Base-by-base conservation (phyloP, 2,797 vertebrate genomes). In the Eptatretus atami region DNA sequence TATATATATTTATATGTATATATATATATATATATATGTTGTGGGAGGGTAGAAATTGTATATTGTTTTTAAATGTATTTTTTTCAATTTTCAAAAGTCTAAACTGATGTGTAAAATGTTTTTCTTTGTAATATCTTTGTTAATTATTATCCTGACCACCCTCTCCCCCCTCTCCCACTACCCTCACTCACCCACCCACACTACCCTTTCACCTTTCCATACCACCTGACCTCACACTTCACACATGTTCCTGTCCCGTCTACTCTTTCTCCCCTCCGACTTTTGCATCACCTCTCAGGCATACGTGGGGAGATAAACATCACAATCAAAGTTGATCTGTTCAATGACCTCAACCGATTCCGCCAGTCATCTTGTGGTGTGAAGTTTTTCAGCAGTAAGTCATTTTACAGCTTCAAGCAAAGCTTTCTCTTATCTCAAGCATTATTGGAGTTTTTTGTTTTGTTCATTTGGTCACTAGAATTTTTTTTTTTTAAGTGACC, bases 301-400 rank as follows among this genome's bases (percentile, higher is more conserved):
- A 96, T 98, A 67, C 78, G 92, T 70, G 92, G 90, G 8, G 92
- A 96, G 73, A 96, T 98, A 66, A 95, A 85, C 52, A 82, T 98
- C 31, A 75, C 88, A 13, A 85, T 98, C 69, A 98, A 98, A 74
- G 92, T 96, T 66, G 92, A 98, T 69, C 87, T 98, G 70, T 98
- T 98, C 73, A 95, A 98, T 61, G 90, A 98, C 69, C 76, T 92
- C 69, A 98, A 98, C 71, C 82, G 86, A 65, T 98, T 98, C 70
- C 80, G 90, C 68, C 92, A 98, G 69, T 98, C 92, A 1, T 98
- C 92, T 3, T 98, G 92, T 64, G 92, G 92, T 67, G 83, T 98
- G 64, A 96, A 96, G 67, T 98, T 98, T 75, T 95, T 98, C 72
- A 96, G 92, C 76, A 96, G 92, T 98, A 77, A 75, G 92, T 85